These are phyloP conservation scores for Agonopterix alstromeriana DNA, from an alignment of 2,888 invertebrate species.

Conservation along the genomic window DNA sequence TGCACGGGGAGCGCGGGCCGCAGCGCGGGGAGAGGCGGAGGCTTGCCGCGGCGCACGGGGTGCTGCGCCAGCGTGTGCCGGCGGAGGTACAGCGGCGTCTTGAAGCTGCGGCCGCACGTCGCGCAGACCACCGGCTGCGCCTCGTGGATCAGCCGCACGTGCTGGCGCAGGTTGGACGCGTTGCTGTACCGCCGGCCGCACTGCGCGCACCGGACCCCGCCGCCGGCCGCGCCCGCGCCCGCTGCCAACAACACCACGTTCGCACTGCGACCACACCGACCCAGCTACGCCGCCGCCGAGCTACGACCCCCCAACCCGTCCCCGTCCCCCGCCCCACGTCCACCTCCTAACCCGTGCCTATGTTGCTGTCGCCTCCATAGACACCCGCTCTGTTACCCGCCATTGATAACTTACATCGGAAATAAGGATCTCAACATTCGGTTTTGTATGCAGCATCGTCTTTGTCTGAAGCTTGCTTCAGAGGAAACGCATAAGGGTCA, in stretches of 20 bases:
- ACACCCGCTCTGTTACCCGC: background rate
- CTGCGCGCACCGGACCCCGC: slow-evolving; percentile 77
- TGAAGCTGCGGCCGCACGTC: slow-evolving; percentile 84
- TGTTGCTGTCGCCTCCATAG: background rate
- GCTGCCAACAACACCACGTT: slow-evolving; percentile 67
- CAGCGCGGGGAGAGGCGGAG: slow-evolving; percentile 32
- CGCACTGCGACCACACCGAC: slow-evolving; percentile 58
- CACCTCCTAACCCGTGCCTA: slow-evolving; percentile 1
- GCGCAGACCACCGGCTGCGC: slow-evolving; percentile 82
- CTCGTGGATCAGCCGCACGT: slow-evolving; percentile 85
- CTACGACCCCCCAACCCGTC: slow-evolving; percentile 4
- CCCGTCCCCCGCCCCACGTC: slow-evolving; percentile 11
- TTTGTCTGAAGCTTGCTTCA: too few species aligned
- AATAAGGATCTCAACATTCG: too few species aligned
- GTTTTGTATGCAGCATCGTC: too few species aligned
- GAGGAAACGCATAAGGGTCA: too few species aligned
- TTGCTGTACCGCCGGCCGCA: slow-evolving; percentile 84
- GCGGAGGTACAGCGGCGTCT: slow-evolving; percentile 85
- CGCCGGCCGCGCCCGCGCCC: slow-evolving; percentile 33
- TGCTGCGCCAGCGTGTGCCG: slow-evolving; percentile 86
- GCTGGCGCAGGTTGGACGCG: slow-evolving; percentile 84
- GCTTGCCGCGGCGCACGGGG: slow-evolving; percentile 48
- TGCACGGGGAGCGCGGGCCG: slow-evolving; percentile 23
- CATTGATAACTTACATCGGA: too few species aligned
- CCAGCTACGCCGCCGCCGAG: slow-evolving; percentile 25